phyloP scores from a whole-genome alignment of 2,797 vertebrate genomes.

The Otolemur crassicaudatus region DNA sequence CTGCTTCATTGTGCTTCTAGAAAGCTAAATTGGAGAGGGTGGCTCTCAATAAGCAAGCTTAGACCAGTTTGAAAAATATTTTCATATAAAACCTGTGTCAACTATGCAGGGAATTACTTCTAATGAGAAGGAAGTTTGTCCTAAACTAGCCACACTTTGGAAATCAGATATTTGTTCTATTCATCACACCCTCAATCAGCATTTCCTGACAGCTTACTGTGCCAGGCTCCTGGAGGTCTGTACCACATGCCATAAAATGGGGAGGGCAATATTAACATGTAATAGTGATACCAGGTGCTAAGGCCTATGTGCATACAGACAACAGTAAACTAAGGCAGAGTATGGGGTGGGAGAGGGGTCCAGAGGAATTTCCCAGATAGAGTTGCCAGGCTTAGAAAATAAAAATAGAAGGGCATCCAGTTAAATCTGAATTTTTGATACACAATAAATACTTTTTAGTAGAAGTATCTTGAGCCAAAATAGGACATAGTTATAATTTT shows the following conservation, averaged over 20 bases:
- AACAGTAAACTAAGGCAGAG: neutral
- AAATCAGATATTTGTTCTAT: neutral
- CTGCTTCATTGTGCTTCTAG: constrained; percentile 41
- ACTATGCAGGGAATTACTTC: neutral
- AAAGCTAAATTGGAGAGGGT: constrained; percentile 43
- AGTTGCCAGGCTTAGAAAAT: neutral
- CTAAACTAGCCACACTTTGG: neutral
- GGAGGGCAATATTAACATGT: neutral
- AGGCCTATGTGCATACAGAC: neutral
- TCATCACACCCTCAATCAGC: neutral
- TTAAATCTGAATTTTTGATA: neutral
- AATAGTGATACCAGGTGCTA: neutral
- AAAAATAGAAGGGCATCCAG: neutral
- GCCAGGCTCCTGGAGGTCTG: neutral
- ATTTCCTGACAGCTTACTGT: neutral
- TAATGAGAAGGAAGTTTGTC: neutral
- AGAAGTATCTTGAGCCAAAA: neutral
- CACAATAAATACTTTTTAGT: neutral
- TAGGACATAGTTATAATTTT: neutral
- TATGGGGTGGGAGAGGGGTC: neutral
- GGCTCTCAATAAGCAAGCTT: constrained; percentile 51
- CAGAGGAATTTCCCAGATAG: neutral
- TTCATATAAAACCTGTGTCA: neutral
- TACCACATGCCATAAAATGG: neutral
- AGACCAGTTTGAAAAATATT: constrained; percentile 9